Conservation (phyloP, 2,888 invertebrate species). For the Platerodrilus igneus region DNA sequence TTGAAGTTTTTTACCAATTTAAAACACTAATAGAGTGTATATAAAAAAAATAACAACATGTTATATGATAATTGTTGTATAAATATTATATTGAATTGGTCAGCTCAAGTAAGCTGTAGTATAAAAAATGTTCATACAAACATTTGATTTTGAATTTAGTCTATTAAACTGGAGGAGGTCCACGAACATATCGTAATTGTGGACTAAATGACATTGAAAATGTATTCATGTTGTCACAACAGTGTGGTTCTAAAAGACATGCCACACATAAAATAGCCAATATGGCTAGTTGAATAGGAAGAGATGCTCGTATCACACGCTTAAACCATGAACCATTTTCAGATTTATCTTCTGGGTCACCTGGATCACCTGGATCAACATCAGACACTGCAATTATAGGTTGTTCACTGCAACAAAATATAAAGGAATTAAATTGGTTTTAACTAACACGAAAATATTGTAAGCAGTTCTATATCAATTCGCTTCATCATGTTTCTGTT, state of each 20-base stretch:
- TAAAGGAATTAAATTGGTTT: too few species aligned
- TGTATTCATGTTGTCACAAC: constrained; percentile 75
- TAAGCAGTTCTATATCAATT: too few species aligned
- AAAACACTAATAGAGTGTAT: too few species aligned
- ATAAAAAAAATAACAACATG: too few species aligned
- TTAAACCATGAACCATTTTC: constrained; percentile 61
- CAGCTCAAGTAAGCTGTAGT: too few species aligned
- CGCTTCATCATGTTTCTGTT: too few species aligned
- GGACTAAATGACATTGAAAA: constrained; percentile 72
- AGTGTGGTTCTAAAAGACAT: constrained; percentile 70
- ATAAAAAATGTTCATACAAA: too few species aligned
- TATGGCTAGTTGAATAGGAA: constrained; percentile 72
- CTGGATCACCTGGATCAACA: constrained; percentile 46
- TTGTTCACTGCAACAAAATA: constrained; percentile 37
- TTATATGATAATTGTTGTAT: too few species aligned
- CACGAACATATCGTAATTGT: constrained; percentile 74
- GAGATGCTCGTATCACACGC: constrained; percentile 66
- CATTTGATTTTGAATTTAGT: too few species aligned
- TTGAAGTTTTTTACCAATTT: too few species aligned
- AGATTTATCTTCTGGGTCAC: constrained; percentile 56
- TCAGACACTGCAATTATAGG: constrained; percentile 40
- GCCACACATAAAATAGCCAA: constrained; percentile 69
- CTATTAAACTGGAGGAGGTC: constrained; percentile 72
- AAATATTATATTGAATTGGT: too few species aligned
- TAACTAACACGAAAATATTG: too few species aligned